Conservation (phyloP, 2,888 invertebrate species). For the Bhutanitis thaidina region DNA sequence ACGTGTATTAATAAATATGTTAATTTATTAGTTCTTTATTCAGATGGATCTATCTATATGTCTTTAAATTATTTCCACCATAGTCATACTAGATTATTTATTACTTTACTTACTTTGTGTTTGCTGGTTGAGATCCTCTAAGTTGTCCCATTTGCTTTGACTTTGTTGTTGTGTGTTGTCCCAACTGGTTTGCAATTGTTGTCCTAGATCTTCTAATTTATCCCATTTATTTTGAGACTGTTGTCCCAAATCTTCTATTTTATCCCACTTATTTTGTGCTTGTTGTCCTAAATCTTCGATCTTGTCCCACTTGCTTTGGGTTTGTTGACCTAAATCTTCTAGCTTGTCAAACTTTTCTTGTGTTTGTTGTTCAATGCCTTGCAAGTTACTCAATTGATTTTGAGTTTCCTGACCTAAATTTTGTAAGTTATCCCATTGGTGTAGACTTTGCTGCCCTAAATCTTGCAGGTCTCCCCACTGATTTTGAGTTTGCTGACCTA, state of each 20-base stretch:
- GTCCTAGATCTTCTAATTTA: conserved; percentile 31
- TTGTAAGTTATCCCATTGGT: conserved; percentile 32
- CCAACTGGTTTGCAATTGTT: conserved; percentile 29
- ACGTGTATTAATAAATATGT: no score
- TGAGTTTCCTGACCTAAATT: conserved; percentile 37
- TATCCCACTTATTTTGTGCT: conserved; percentile 29
- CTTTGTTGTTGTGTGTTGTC: conserved; percentile 27
- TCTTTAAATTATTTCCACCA: no score
- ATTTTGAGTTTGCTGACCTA: conserved; percentile 31
- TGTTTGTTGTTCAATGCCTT: conserved; percentile 42
- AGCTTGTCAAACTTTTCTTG: conserved; percentile 32
- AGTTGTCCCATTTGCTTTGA: conserved; percentile 24
- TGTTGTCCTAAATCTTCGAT: conserved; percentile 40
- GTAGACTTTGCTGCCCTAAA: conserved; percentile 42
- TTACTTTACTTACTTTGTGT: conserved; percentile 26
- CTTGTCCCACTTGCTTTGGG: conserved; percentile 34
- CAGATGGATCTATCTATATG: no score
- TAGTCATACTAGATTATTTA: conserved; percentile 1
- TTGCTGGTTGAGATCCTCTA: conserved; percentile 29
- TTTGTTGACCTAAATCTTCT: conserved; percentile 36
- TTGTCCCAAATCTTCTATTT: conserved; percentile 37
- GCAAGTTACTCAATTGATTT: conserved; percentile 34
- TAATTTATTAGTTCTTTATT: no score
- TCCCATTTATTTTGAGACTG: conserved; percentile 32
- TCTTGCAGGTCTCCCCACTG: conserved; percentile 29